Evolutionary conservation across 2,797 vertebrate genomes (phyloP).

Genomic region (Mormyrus hasselquistii): DNA sequence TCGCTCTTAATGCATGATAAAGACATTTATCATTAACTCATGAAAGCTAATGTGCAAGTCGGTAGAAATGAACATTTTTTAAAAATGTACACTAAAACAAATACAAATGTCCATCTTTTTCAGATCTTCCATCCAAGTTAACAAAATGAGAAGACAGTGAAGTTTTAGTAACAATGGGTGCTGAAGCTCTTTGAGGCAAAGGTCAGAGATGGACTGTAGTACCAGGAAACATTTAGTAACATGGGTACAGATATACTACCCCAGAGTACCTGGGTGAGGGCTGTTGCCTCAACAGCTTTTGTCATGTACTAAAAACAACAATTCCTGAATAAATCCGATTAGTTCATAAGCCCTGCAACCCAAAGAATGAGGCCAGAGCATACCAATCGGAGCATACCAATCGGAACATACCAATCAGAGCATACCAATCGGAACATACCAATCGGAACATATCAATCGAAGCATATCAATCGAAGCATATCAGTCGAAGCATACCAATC

Average conservation of each 20-base stretch:
- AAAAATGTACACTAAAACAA: neutral
- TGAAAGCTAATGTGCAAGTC: neutral
- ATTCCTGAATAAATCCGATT: conserved; percentile 46
- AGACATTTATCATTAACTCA: neutral
- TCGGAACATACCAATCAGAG: too few species aligned
- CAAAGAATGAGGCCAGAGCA: conserved; percentile 27
- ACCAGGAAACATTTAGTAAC: neutral
- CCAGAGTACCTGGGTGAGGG: conserved; percentile 24
- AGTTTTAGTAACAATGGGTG: neutral
- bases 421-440: too few species aligned
- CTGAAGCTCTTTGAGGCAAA: neutral
- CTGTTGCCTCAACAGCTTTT: conserved; percentile 23
- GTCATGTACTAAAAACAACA: conserved; percentile 31
- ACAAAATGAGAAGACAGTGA: neutral
- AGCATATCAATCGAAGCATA: too few species aligned
- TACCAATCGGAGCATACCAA: conserved; percentile 14
- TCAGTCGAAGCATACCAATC: neutral
- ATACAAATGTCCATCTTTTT: neutral
- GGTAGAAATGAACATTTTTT: neutral
- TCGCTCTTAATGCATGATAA: neutral
- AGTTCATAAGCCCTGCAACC: conserved; percentile 46
- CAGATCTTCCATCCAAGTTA: neutral
- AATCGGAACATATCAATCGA: too few species aligned
- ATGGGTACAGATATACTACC: neutral
- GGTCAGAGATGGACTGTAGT: neutral